Evolutionary conservation across 2,113 vertebrate species (phyloP).

Genomic region (Sander vitreus): DNA sequence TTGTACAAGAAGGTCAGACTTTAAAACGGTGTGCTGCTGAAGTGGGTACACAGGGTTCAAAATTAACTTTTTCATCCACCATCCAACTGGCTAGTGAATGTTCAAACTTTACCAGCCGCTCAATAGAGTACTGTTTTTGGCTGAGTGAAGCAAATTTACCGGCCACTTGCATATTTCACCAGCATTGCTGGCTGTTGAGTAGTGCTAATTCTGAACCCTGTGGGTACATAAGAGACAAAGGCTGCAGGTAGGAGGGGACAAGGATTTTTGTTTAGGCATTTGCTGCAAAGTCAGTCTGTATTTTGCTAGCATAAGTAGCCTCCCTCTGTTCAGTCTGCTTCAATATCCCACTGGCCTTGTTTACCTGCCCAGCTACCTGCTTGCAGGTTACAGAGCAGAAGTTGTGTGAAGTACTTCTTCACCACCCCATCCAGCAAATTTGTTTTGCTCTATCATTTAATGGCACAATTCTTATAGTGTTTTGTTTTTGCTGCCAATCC

Average conservation of each 20-base stretch:
- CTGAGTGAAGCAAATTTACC: no score
- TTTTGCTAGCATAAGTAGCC: not conserved
- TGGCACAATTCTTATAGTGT: not conserved
- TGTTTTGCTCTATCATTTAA: not conserved
- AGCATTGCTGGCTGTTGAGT: no score
- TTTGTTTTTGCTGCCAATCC: not conserved
- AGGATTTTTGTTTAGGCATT: not conserved
- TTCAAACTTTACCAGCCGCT: no score
- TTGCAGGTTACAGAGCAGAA: not conserved
- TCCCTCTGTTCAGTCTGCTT: not conserved
- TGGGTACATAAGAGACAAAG: not conserved
- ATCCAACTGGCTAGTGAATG: no score
- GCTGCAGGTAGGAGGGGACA: not conserved
- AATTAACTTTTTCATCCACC: no score
- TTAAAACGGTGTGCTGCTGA: not conserved
- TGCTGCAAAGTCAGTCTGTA: not conserved
- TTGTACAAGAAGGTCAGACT: constrained; percentile 7
- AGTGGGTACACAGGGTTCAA: not conserved
- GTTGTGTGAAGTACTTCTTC: not conserved
- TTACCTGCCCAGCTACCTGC: constrained; percentile 1
- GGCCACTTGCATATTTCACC: no score
- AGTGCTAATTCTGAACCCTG: no score
- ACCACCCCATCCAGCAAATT: not conserved
- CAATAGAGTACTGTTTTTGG: no score
- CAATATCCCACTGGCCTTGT: not conserved